Evolutionary conservation across 2,113 vertebrate species (phyloP).

Genomic region (Serranochromis macrocephalus): DNA sequence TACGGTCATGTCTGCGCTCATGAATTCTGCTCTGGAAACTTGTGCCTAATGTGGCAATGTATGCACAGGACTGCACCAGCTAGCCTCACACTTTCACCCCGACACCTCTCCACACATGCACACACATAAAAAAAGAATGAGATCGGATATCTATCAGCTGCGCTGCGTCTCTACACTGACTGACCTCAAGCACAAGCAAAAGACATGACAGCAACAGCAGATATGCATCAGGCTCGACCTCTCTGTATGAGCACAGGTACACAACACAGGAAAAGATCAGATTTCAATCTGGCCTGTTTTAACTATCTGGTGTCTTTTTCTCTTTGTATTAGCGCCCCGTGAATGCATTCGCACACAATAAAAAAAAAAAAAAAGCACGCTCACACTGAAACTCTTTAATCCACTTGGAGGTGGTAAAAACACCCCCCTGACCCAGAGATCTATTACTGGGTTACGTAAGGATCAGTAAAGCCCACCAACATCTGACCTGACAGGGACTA

Average conservation of each 20-base stretch:
- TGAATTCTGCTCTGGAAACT: constrained; percentile 12
- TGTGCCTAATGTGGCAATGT: constrained; percentile 18
- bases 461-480: constrained; percentile 21
- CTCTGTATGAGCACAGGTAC: neutral
- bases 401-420: constrained; percentile 26
- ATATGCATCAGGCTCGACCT: constrained; percentile 17
- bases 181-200: neutral
- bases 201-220: neutral
- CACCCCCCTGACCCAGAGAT: constrained; percentile 39
- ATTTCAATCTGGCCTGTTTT: constrained; percentile 11
- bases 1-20: neutral
- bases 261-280: neutral
- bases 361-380: neutral
- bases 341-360: neutral
- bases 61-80: neutral
- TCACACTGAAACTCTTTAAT: neutral
- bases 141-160: constrained; percentile 30
- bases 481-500: constrained; percentile 34
- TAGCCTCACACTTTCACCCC: neutral
- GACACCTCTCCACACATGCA: neutral
- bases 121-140: neutral
- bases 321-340: neutral
- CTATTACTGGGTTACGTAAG: constrained; percentile 59
- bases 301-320: neutral
- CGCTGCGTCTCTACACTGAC: neutral